These are phyloP conservation scores for Channallabes apus DNA, from an alignment of 2,797 vertebrate genomes.

Conservation along the genomic window DNA sequence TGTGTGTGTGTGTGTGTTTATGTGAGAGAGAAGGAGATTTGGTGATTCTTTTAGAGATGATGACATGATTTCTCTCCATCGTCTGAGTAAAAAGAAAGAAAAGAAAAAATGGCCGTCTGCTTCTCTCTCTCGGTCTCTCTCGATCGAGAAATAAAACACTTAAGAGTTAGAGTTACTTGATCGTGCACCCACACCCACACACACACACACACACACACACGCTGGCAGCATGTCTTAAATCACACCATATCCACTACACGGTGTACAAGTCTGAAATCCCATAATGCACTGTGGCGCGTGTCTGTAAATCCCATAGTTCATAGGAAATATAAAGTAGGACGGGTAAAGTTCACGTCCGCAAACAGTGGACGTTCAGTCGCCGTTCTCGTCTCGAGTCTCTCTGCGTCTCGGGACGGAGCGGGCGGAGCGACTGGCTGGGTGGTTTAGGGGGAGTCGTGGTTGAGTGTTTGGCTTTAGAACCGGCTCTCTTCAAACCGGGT, in stretches of 20 bases:
- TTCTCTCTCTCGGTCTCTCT: no score
- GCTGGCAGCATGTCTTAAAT: background rate
- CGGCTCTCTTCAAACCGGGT: conserved; percentile 68
- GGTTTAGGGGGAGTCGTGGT: background rate
- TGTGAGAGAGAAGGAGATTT: no score
- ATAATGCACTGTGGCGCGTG: background rate
- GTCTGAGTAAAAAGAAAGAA: no score
- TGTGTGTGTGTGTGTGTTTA: no score
- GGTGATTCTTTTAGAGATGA: background rate
- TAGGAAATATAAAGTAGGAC: background rate
- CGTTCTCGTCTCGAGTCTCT: background rate
- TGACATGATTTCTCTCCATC: background rate
- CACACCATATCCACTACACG: background rate
- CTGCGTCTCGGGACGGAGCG: background rate
- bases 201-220: background rate
- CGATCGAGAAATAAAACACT: conserved; percentile 36
- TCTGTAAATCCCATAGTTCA: background rate
- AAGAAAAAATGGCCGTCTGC: background rate
- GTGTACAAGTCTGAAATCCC: background rate
- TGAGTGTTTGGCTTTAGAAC: background rate
- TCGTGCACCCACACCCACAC: background rate
- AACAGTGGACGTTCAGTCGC: background rate
- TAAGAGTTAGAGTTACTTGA: background rate
- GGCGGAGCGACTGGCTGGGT: background rate
- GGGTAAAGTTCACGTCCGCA: background rate